Conservation (phyloP, 1,140 invertebrate species). For the Drosophila pandora region DNA sequence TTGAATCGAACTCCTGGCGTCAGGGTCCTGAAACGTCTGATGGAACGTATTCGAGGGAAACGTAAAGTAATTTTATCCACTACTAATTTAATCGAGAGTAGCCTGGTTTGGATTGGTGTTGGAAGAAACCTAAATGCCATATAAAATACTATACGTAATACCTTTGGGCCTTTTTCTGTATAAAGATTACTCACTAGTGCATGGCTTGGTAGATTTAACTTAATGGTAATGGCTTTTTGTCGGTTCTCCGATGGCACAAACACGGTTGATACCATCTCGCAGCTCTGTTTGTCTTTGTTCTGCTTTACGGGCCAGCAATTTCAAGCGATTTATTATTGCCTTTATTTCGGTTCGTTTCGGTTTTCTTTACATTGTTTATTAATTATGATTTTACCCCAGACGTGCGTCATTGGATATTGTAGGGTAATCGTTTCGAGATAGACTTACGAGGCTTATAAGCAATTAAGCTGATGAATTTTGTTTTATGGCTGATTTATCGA, state of each 20-base stretch:
- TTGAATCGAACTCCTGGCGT: slow-evolving; percentile 82
- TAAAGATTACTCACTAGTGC: slow-evolving; percentile 32
- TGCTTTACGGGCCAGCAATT: slow-evolving; percentile 24
- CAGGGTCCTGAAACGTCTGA: slow-evolving; percentile 79
- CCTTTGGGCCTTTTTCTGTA: slow-evolving; percentile 15
- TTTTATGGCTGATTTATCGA: slow-evolving; percentile 36
- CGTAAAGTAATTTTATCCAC: slow-evolving; percentile 84
- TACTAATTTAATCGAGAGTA: slow-evolving; percentile 68
- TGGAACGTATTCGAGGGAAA: slow-evolving; percentile 83
- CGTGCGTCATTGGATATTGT: slow-evolving; percentile 33
- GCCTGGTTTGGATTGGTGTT: slow-evolving; percentile 18
- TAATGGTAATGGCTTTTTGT: slow-evolving; percentile 53
- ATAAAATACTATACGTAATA: not conserved
- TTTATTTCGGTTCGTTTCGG: slow-evolving; percentile 20
- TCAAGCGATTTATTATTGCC: slow-evolving; percentile 32
- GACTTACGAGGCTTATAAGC: slow-evolving; percentile 2
- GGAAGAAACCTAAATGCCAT: slow-evolving; percentile 9
- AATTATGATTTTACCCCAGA: slow-evolving; percentile 58
- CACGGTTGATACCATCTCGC: slow-evolving; percentile 38
- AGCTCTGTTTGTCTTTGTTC: slow-evolving; percentile 50
- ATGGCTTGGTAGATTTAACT: slow-evolving; percentile 28
- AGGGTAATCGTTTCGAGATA: slow-evolving; percentile 8
- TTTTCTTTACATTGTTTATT: slow-evolving; percentile 44
- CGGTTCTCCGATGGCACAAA: slow-evolving; percentile 17
- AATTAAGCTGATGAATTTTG: slow-evolving; percentile 31